These are phyloP conservation scores for Neoitamus cyanurus DNA, from an alignment of 2,888 invertebrate species.

Conservation along the genomic window DNA sequence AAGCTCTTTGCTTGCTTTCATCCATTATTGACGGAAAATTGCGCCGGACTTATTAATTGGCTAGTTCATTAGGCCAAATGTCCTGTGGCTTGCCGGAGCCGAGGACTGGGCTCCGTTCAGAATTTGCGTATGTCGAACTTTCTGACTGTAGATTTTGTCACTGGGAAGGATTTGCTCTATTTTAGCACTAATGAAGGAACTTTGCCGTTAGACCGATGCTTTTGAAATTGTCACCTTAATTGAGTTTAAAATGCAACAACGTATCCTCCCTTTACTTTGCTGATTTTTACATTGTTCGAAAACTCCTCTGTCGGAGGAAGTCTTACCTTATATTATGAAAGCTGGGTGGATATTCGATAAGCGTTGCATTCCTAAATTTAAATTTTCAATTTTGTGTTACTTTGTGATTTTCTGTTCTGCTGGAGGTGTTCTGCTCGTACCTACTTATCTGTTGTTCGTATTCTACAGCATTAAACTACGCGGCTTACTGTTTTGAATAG, in stretches of 20 bases:
- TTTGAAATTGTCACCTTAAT: not conserved
- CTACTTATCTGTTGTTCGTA: too few relatives aligned
- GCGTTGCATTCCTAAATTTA: too few relatives aligned
- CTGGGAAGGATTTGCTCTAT: not conserved
- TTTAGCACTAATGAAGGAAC: not conserved
- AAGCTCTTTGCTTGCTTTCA: not conserved
- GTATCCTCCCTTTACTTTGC: not conserved
- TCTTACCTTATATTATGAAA: not conserved
- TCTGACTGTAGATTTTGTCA: not conserved
- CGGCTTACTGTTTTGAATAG: not conserved
- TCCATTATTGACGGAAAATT: slow-evolving; percentile 34
- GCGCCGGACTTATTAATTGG: slow-evolving; percentile 29
- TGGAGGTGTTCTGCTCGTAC: too few relatives aligned
- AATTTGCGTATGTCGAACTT: not conserved
- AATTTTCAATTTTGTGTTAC: too few relatives aligned
- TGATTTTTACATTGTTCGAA: not conserved
- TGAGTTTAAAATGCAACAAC: not conserved
- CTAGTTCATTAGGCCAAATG: slow-evolving; percentile 6
- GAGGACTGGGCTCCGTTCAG: not conserved
- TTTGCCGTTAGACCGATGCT: not conserved
- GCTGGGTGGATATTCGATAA: too few relatives aligned
- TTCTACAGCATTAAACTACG: too few relatives aligned
- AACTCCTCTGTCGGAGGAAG: not conserved
- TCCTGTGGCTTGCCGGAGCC: not conserved
- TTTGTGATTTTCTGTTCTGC: not conserved